Conservation (phyloP, 2,888 invertebrate species). For the Chrysolina haemoptera region DNA sequence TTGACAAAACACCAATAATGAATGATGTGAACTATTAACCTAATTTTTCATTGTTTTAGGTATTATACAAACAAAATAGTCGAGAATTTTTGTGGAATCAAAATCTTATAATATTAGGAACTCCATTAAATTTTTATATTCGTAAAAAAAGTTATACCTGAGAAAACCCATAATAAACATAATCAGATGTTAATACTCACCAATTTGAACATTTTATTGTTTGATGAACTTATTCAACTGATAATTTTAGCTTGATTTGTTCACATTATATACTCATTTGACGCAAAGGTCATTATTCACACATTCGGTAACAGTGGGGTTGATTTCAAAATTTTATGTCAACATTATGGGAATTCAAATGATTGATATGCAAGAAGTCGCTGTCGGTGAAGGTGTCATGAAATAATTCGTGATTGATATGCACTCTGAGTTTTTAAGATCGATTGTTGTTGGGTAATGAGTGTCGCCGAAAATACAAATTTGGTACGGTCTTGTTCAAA, state of each 20-base stretch:
- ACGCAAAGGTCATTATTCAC: slow-evolving; percentile 12
- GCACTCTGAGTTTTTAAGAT: slow-evolving; percentile 2
- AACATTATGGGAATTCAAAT: slow-evolving; percentile 5
- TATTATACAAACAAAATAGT: too few relatives aligned
- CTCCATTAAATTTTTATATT: too few relatives aligned
- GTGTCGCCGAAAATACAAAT: neutral
- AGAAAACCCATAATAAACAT: too few relatives aligned
- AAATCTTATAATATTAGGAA: too few relatives aligned
- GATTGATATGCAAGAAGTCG: slow-evolving; percentile 12
- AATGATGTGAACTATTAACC: too few relatives aligned
- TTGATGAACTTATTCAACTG: slow-evolving; percentile 5
- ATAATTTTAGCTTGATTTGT: neutral
- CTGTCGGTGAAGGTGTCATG: neutral
- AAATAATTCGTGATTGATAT: slow-evolving; percentile 8
- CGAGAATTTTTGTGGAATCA: too few relatives aligned
- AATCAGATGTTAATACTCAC: slow-evolving; percentile 8
- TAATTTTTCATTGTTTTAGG: too few relatives aligned
- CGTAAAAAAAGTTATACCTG: too few relatives aligned
- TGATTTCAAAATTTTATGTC: slow-evolving; percentile 20
- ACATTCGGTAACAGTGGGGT: slow-evolving; percentile 1
- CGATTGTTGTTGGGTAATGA: slow-evolving; percentile 1
- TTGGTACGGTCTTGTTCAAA: neutral
- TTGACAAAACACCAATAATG: too few relatives aligned
- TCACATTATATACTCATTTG: slow-evolving; percentile 15
- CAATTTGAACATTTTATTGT: slow-evolving; percentile 31